These are phyloP conservation scores for Tromatobia lineatoria DNA, from an alignment of 2,888 invertebrate genomes.

Conservation along the genomic window DNA sequence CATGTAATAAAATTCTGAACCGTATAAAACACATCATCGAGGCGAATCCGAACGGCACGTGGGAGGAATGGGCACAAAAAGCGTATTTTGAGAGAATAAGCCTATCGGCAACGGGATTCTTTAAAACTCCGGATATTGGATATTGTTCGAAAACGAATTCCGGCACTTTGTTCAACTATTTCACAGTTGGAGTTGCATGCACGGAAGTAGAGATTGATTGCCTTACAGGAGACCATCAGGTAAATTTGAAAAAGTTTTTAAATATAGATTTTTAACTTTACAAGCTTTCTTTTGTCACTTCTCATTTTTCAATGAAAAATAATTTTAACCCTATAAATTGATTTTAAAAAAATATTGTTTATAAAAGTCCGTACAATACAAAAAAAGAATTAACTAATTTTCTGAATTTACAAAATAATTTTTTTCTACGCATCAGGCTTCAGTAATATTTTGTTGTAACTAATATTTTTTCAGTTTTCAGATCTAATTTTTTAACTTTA, in stretches of 20 bases:
- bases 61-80: constrained; percentile 94
- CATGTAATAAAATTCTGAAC: constrained; percentile 91
- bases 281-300: too few relatives aligned
- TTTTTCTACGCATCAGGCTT: too few relatives aligned
- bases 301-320: too few relatives aligned
- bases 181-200: constrained; percentile 94
- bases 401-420: too few relatives aligned
- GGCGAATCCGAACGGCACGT: constrained; percentile 91
- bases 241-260: constrained; percentile 72
- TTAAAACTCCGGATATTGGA: constrained; percentile 91
- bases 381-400: too few relatives aligned
- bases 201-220: constrained; percentile 97
- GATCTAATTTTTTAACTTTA: too few relatives aligned
- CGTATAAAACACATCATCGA: constrained; percentile 92
- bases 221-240: constrained; percentile 96
- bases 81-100: constrained; percentile 93
- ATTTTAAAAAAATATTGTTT: too few relatives aligned
- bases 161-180: constrained; percentile 93
- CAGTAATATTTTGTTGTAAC: too few relatives aligned
- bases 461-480: too few relatives aligned
- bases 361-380: too few relatives aligned
- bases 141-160: constrained; percentile 90
- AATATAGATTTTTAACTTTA: not conserved
- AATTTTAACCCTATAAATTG: too few relatives aligned
- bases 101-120: constrained; percentile 94